Evolutionary conservation across 2,888 invertebrate genomes (phyloP), one percentile per base, ranked within the genome.

Genomic region (Ophion obscuratus): DNA sequence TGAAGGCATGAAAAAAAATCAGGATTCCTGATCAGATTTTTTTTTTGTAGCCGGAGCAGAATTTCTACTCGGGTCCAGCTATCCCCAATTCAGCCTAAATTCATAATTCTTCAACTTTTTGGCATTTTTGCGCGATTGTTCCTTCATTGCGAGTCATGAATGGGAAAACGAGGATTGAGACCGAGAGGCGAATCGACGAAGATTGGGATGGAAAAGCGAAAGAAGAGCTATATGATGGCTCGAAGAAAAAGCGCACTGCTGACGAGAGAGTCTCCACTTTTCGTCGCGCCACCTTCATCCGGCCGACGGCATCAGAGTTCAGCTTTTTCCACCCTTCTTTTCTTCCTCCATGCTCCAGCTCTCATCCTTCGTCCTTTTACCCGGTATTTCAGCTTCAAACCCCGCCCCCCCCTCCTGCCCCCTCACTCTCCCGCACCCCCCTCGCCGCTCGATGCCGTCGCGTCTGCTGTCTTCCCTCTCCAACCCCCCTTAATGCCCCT

Each of bases 401-500:
- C 68, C 44, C 20, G 47, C 24, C n/a, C 68, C 27, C 44, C 44
- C 76, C 70, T 67, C 62, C 53, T 31, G 80, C 80, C 80, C 73
- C 73, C 77, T 70, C 31, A 75, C 81, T 78, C 75, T 73, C 64
- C 47, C 20, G 64, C 24, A 7, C 40, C 57, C 82, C 77, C 36
- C 88, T 73, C 85, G 77, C 88, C 68, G 10, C 53, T 53, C 53
- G 81, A 68, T 80, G 53, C 87, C 83, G 84, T 86, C 81, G 76
- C 80, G 84, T 84, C 85, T 81, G 74, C 64, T 79, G 83, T 79
- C 85, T 84, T 81, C 79, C 71, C 84, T 71, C 85, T 83, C 76
- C 68, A 57, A 85, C 83, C 85, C 78, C 74, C 87, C 85, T 86
- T 88, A 89, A 88, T 88, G 90, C 92, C 93, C 92, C 92, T 92